Base-by-base conservation (phyloP, 2,888 invertebrate species). In the Anaspis maculata region DNA sequence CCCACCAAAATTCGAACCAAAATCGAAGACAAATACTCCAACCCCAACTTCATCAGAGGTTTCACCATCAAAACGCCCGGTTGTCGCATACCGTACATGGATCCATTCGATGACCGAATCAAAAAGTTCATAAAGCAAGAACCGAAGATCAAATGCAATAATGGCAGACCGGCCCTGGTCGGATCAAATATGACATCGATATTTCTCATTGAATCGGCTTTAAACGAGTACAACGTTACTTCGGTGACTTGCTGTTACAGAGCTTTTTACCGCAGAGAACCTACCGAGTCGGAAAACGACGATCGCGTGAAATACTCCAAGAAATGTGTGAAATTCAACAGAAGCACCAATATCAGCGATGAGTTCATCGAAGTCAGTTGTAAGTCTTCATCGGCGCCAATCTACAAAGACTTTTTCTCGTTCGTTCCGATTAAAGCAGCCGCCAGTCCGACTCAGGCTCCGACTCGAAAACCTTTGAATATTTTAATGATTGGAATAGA, bases 401-500 rank as follows among this genome's bases (percentile, higher is more conserved):
- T 83, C 27, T 82, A 83, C 53, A 72, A 72, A 46, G 83, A 86
- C 51, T 83, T 74, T 51, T 80, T 80, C 56, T 62, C 75, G 14
- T 82, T 81, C 52, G 70, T 79, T 7, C 74, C 72, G 13, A 60
- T 70, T 45, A 66, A 71, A 47, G 38, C 48, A 1, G 27, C 39
- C 51, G 51, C 4, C 29, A 25, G 15, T 3, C n/a, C 10, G n/a
- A n/a, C n/a, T n/a, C n/a, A 10, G 13, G 12, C 14, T n/a, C 29
- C 32, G 4, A 16, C 4, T 5, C 24, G 11, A 13, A 32, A 29
- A 10, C 46, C 39, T n/a, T 46, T 79, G 27, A 89, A 83, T 46
- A 75, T 94, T 0, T 69, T 92, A 41, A 68, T 92, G 16, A 64
- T 92, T 41, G 92, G 92, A 5, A 67, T 91, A 26, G 92, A 92